These are phyloP conservation scores for Heterotilapia buettikoferi DNA, from an alignment of 2,113 vertebrate genomes.

Conservation along the genomic window DNA sequence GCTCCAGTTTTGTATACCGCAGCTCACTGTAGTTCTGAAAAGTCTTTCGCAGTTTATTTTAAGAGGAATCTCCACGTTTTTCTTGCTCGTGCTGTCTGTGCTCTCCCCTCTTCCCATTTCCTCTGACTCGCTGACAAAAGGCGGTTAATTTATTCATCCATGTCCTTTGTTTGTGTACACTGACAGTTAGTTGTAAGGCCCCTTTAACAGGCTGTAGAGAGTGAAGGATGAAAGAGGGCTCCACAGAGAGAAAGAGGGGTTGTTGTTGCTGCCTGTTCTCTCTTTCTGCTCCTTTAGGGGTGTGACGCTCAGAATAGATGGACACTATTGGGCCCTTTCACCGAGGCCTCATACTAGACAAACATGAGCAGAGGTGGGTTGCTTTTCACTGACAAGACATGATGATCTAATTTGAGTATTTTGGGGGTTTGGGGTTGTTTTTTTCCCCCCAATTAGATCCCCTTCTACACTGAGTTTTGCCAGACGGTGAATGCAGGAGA, in stretches of 20 bases:
- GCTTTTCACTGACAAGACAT: not conserved
- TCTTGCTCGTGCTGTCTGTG: not conserved
- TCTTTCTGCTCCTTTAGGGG: slow-evolving; percentile 51
- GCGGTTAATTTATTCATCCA: slow-evolving; percentile 65
- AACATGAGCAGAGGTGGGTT: slow-evolving; percentile 26
- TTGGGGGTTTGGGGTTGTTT: not conserved
- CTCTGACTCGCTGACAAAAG: slow-evolving; percentile 37
- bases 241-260: slow-evolving; percentile 32
- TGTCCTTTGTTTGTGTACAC: slow-evolving; percentile 52
- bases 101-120: not conserved
- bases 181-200: slow-evolving; percentile 59
- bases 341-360: slow-evolving; percentile 1
- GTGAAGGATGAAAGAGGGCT: slow-evolving; percentile 48
- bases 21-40: not conserved
- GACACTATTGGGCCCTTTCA: slow-evolving; percentile 43
- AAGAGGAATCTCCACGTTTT: not conserved
- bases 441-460: slow-evolving; percentile 71
- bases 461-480: slow-evolving; percentile 83
- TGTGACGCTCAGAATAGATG: slow-evolving; percentile 43
- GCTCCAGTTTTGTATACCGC: not conserved
- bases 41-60: not conserved
- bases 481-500: slow-evolving; percentile 81
- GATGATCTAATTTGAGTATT: slow-evolving; percentile 14
- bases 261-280: slow-evolving; percentile 54
- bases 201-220: slow-evolving; percentile 51